Evolutionary conservation across 2,888 invertebrate species (phyloP).

Genomic region (Lordiphosa andalusiaca): DNA sequence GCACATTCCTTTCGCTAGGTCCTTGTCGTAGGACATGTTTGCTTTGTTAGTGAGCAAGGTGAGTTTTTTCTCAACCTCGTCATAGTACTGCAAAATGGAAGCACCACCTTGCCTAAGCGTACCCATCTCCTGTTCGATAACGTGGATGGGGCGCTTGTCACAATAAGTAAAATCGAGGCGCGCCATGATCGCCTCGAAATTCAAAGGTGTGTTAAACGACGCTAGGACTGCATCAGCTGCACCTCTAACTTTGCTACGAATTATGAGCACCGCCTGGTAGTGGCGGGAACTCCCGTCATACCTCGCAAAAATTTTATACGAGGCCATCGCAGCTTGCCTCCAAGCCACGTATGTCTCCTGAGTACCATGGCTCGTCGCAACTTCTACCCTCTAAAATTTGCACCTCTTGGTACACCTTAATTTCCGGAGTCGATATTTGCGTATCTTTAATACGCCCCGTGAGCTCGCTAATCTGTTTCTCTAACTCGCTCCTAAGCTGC

Average conservation of each 20-base stretch:
- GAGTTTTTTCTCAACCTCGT: constrained; percentile 9
- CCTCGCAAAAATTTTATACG: neutral
- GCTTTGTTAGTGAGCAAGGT: constrained; percentile 7
- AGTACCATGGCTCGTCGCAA: too few species aligned
- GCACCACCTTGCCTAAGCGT: constrained; percentile 5
- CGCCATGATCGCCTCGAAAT: constrained; percentile 6
- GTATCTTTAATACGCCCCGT: too few species aligned
- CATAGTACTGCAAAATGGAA: constrained; percentile 7
- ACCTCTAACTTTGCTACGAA: constrained; percentile 5
- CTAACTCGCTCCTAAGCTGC: too few species aligned
- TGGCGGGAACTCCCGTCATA: constrained; percentile 2
- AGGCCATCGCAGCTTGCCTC: neutral
- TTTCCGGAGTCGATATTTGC: too few species aligned
- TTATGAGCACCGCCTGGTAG: constrained; percentile 1
- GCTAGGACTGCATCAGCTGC: constrained; percentile 1
- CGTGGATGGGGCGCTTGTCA: constrained; percentile 5
- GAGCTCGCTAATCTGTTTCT: too few species aligned
- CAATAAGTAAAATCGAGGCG: constrained; percentile 2
- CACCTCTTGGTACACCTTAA: too few species aligned
- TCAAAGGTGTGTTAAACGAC: neutral
- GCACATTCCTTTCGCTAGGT: neutral
- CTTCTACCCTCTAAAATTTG: too few species aligned
- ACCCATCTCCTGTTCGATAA: constrained; percentile 4
- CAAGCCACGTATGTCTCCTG: too few species aligned
- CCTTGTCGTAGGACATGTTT: constrained; percentile 1